Evolutionary conservation across 1,140 invertebrate species (phyloP), one percentile per base, ranked within the genome.

Genomic region (Macrocentrus cingulum): DNA sequence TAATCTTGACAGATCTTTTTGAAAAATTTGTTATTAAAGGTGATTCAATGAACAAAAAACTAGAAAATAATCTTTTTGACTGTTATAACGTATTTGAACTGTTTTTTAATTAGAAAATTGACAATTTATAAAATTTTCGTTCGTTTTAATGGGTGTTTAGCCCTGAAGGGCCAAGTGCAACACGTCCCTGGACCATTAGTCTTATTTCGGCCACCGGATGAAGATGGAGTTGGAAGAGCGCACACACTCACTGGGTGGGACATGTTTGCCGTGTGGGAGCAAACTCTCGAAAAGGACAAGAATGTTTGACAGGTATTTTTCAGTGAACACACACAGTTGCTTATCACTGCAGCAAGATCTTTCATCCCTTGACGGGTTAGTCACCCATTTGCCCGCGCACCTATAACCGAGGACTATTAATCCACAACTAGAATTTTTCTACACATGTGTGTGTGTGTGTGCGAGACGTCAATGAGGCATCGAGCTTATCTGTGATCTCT

Each of bases 241-340:
- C 16, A 42, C 9, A 51, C 34, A 19, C 42, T 32, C 52, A 45
- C 15, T 48, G 34, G 52, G 23, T 39, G 37, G 53, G 45, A 37
- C 25, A n/a, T n/a, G n/a, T n/a, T 32, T 8, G 15, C n/a, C 15
- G 32, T 18, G 32, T 11, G 32, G 25, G 41, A 34, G 19, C 57
- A 36, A 66, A 72, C 66, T 71, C 69, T 19, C 7, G 20, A 79
- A 75, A 74, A 74, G 72, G 71, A 72, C 69, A 74, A 70, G 72
- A 72, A 76, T 77, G 69, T 79, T 77, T 77, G 75, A 79, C 76
- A 79, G 75, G 73, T 71, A 79, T 77, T 76, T 79, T 77, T 77
- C 75, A 76, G 71, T 77, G 74, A 79, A 77, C 74, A 71, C 69
- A 65, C 69, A 63, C 66, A 66, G 72, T 71, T 74, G 68, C 66